phyloP scores from a whole-genome alignment of 2,113 vertebrate genomes.

The Eolophus roseicapilla region DNA sequence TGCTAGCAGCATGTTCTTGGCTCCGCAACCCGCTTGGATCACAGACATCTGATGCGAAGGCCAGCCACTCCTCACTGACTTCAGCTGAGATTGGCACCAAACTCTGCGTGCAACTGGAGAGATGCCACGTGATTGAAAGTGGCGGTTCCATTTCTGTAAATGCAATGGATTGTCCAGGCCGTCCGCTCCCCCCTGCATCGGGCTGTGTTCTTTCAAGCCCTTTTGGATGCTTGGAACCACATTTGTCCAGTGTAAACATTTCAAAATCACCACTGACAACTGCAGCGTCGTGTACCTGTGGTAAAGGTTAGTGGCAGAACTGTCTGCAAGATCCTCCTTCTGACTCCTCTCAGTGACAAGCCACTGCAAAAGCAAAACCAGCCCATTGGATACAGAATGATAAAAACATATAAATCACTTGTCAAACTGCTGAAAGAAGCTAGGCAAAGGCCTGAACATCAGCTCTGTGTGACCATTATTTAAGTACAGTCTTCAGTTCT shows the following conservation, averaged over 20 bases:
- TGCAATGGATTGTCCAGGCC: constrained; percentile 50
- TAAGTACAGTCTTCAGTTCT: constrained; percentile 62
- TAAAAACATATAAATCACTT: not conserved
- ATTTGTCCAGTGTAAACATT: constrained; percentile 62
- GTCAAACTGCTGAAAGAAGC: constrained; percentile 64
- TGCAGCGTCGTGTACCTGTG: constrained; percentile 1
- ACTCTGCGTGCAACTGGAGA: constrained; percentile 20
- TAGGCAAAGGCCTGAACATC: constrained; percentile 67
- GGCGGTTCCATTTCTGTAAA: constrained; percentile 26
- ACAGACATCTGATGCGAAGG: constrained; percentile 56
- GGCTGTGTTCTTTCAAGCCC: constrained; percentile 47
- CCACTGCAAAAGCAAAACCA: constrained; percentile 39
- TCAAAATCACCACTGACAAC: constrained; percentile 49
- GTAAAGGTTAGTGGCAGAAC: constrained; percentile 62
- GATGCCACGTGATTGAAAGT: not conserved
- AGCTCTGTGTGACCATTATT: constrained; percentile 57
- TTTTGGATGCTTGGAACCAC: constrained; percentile 64
- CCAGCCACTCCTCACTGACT: constrained; percentile 38
- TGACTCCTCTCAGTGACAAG: constrained; percentile 46
- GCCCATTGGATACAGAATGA: constrained; percentile 50
- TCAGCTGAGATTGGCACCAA: constrained; percentile 62
- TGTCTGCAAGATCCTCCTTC: constrained; percentile 52
- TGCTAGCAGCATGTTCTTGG: constrained; percentile 66
- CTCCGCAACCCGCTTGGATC: constrained; percentile 66
- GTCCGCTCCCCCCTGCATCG: constrained; percentile 16